Conservation (phyloP, 2,797 vertebrate genomes). For the Chrysocyon brachyurus region DNA sequence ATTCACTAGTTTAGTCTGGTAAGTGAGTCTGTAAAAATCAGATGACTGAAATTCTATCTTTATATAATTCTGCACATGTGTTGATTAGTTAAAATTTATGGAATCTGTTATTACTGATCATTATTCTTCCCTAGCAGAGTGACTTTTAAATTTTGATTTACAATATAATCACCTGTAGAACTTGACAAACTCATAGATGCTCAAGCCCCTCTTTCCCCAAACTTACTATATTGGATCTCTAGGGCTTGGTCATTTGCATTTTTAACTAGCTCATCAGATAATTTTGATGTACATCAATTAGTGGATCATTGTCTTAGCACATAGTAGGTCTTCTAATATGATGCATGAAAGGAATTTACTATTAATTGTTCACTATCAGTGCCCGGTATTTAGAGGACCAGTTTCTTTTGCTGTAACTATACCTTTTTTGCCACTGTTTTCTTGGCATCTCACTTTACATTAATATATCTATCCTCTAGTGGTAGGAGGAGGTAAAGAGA, state of each 20-base stretch:
- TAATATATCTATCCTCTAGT: neutral
- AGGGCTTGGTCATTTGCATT: neutral
- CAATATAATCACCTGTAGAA: neutral
- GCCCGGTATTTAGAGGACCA: neutral
- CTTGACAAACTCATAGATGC: neutral
- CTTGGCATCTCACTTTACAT: neutral
- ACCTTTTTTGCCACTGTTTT: neutral
- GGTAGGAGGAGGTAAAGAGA: neutral
- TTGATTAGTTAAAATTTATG: neutral
- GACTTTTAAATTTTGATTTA: conserved; percentile 8
- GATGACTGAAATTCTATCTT: neutral
- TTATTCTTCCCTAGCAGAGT: neutral
- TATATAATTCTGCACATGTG: neutral
- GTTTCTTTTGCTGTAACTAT: neutral
- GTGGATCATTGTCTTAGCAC: neutral
- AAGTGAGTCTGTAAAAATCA: conserved; percentile 26
- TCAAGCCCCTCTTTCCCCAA: neutral
- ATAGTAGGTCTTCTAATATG: neutral
- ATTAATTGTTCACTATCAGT: neutral
- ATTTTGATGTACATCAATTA: neutral
- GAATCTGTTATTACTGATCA: neutral
- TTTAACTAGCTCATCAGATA: neutral
- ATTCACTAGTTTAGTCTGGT: neutral
- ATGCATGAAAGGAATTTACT: neutral
- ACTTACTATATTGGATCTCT: neutral